Evolutionary conservation across 2,797 vertebrate genomes (phyloP).

Genomic region (Acropternis orthonyx): DNA sequence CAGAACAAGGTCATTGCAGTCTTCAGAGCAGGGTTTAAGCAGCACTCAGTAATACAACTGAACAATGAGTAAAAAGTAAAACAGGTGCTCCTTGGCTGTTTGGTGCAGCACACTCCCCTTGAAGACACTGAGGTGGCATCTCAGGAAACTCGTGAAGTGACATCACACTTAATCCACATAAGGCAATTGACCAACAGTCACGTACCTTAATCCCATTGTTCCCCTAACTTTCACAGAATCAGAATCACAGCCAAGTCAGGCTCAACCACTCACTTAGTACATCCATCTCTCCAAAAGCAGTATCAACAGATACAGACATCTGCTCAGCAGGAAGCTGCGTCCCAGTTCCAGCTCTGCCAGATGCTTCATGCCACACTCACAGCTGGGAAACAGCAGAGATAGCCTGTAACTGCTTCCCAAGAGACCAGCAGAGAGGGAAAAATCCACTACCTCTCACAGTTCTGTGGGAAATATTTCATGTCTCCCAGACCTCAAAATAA

Average conservation of each 20-base stretch:
- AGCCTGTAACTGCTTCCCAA: not conserved
- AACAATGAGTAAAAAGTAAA: not conserved
- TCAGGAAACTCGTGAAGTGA: not conserved
- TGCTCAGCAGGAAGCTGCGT: not conserved
- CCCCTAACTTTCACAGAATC: not conserved
- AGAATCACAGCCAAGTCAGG: not conserved
- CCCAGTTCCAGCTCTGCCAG: not conserved
- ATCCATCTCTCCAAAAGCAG: not conserved
- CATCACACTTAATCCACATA: not conserved
- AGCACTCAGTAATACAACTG: not conserved
- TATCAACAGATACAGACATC: not conserved
- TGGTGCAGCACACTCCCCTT: not conserved
- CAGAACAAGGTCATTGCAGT: not conserved
- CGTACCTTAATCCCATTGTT: not conserved
- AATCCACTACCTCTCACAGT: not conserved
- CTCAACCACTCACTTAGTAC: not conserved
- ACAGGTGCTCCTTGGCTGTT: not conserved
- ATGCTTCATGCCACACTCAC: not conserved
- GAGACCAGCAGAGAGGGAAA: not conserved
- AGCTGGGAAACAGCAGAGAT: not conserved
- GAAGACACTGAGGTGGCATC: not conserved
- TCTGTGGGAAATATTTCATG: not conserved
- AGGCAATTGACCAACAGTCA: not conserved
- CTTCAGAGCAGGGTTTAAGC: not conserved
- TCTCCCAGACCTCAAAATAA: not conserved